Evolutionary conservation across 2,888 invertebrate species (phyloP).

Genomic region (Acanthosepion pharaonis): DNA sequence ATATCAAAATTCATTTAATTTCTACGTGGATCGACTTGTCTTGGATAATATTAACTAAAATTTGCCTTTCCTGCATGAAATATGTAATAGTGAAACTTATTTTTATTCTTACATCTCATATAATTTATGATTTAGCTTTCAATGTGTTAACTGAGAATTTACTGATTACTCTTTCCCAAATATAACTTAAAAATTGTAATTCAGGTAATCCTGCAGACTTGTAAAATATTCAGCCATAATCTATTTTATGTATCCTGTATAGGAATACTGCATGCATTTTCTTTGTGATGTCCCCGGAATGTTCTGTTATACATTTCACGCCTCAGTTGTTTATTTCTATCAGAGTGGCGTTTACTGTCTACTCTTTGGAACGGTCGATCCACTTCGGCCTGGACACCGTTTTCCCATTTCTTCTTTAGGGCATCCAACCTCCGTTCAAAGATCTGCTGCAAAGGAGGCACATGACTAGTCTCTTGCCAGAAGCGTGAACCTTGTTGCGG

Average conservation of each 20-base stretch:
- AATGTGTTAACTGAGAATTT: no score
- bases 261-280: not conserved
- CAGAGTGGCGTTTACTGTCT: conserved; percentile 57
- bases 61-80: no score
- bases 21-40: no score
- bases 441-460: conserved; percentile 65
- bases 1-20: no score
- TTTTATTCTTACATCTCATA: no score
- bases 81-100: no score
- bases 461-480: conserved; percentile 54
- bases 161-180: no score
- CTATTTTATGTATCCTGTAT: not conserved
- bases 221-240: not conserved
- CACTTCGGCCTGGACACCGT: conserved; percentile 57
- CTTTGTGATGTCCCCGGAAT: conserved; percentile 52
- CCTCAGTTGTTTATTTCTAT: conserved; percentile 57
- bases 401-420: conserved; percentile 63
- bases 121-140: no score
- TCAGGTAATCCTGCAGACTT: not conserved
- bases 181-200: not conserved
- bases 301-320: conserved; percentile 62
- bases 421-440: conserved; percentile 66
- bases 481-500: conserved; percentile 49
- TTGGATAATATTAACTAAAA: no score
- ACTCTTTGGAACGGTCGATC: conserved; percentile 54